Evolutionary conservation across 2,113 vertebrate species (phyloP), one percentile per base, ranked within the genome.

Genomic region (Thunnus maccoyii): DNA sequence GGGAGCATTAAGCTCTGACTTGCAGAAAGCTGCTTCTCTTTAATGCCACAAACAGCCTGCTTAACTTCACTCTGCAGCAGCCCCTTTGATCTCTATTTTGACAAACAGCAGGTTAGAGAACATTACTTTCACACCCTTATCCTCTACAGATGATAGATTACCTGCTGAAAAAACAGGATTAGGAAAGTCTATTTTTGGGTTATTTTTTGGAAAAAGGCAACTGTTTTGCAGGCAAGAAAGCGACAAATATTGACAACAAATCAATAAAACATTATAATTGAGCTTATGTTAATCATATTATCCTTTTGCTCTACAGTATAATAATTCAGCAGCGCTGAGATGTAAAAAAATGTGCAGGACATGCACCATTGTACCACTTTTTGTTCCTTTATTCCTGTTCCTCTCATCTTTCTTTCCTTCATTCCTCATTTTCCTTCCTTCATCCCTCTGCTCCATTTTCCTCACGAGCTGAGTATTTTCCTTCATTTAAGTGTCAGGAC

Each of bases 21-120:
- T 20, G 47, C 56, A 82, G 44, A 62, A 68, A 80, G 56, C 76
- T 44, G 62, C 64, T 71, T 91, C 30, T 68, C 70, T 80, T 79
- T 77, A 75, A 70, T 55, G 80, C 86, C 69, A 47, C 67, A 84
- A 86, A 78, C 86, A 76, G 71, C 70, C 71, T 70, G 72, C 71
- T 80, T 66, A 78, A 65, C 69, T 82, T 82, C 77, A 60, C 60
- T 66, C 72, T 84, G 16, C 72, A 13, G 60, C 61, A 18, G 18
- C n/a, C 3, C 6, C 62, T 88, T 89, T 88, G 76, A 88, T 89
- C 78, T 44, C 1, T 17, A 13, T 64, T 83, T 27, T 68, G 36
- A 82, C 76, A 86, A 84, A 88, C 52, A 69, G 16, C 65, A 66
- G 68, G 74, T 88, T 46, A 16, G 30, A 86, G 65, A 64, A 56